phyloP scores from a whole-genome alignment of 1,140 invertebrate species.

The Anagrus nilaparvatae region DNA sequence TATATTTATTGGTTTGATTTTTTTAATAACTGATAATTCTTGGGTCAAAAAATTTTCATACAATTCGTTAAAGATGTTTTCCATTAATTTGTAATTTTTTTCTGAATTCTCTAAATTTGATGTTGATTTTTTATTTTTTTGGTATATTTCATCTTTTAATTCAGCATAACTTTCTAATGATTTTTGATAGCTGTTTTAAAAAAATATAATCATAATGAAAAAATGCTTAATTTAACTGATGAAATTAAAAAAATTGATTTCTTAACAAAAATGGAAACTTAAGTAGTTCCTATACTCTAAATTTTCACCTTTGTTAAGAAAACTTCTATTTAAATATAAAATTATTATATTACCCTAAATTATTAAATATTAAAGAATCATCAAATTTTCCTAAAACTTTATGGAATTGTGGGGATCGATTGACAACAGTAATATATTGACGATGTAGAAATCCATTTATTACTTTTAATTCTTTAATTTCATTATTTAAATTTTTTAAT shows the following conservation, averaged over 20 bases:
- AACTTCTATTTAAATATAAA: conserved; percentile 10
- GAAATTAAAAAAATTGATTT: neutral
- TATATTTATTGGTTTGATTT: neutral
- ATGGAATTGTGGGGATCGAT: conserved; percentile 1
- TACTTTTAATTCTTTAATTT: neutral
- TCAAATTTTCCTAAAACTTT: conserved; percentile 9
- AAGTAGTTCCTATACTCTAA: neutral
- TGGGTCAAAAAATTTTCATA: neutral
- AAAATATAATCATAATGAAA: neutral
- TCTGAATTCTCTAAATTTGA: neutral
- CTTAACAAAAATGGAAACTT: neutral
- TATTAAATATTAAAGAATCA: conserved; percentile 6
- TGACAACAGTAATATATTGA: conserved; percentile 6
- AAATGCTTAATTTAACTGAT: neutral
- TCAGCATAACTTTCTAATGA: conserved; percentile 2
- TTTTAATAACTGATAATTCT: neutral
- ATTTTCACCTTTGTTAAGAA: neutral
- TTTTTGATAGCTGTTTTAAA: neutral
- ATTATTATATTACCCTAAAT: conserved; percentile 8
- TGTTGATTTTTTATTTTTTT: neutral
- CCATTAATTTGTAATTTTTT: neutral
- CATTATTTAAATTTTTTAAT: neutral
- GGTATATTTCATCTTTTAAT: neutral
- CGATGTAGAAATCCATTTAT: conserved; percentile 8
- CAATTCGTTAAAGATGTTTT: neutral